A percentile compares a stretch with the other conserved stretches of the same genome.
Evolutionary conservation across 2,113 vertebrate genomes (phyloP).

Genomic region (Hyperoodon ampullatus): DNA sequence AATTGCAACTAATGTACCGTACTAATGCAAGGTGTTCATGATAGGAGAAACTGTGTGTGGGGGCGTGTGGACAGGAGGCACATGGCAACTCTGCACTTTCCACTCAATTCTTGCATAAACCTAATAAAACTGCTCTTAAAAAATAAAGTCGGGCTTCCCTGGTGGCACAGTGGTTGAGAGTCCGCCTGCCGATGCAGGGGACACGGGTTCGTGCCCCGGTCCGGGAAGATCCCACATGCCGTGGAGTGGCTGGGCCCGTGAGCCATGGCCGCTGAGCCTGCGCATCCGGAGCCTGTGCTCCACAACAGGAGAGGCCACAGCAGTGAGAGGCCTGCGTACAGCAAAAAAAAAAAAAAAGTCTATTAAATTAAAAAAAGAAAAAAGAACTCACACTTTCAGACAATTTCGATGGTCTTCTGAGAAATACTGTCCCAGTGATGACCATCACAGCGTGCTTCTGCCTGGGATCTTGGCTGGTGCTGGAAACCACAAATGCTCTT

Average conservation of each 20-base stretch:
- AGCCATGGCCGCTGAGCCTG: no score
- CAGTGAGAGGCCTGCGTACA: no score
- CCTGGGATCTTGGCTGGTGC: neutral
- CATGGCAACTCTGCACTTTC: neutral
- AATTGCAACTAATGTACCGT: neutral
- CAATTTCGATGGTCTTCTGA: neutral
- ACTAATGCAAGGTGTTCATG: neutral
- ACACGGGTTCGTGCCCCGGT: no score
- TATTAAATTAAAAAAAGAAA: neutral
- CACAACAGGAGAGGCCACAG: no score
- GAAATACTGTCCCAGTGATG: neutral
- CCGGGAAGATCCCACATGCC: no score
- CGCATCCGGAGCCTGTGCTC: no score
- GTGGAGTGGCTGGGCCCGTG: no score
- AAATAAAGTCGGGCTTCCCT: neutral
- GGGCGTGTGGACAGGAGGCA: no score
- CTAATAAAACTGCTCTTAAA: neutral
- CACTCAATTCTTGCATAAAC: neutral
- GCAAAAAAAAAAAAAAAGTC: neutral
- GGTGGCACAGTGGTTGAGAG: no score
- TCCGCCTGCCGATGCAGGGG: no score
- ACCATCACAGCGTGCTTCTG: neutral
- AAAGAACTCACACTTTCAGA: neutral
- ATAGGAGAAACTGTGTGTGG: neutral
- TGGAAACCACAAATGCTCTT: neutral